Base-by-base conservation (phyloP, 2,888 invertebrate genomes). In the Megalurothrips usitatus region DNA sequence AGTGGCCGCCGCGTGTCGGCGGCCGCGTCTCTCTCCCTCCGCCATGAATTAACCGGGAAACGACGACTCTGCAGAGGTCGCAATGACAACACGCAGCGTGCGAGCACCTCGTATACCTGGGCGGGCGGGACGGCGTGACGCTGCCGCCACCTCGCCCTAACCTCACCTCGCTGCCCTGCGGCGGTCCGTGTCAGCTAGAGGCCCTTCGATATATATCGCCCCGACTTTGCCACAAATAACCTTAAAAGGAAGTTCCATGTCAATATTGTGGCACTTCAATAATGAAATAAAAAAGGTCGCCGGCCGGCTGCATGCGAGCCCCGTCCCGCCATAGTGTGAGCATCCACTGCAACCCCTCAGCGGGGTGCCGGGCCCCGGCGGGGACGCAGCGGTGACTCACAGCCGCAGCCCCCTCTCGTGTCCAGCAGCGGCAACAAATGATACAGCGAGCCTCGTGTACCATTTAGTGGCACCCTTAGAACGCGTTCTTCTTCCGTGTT, bases 251-350 rank as follows among this genome's bases (percentile, higher is more conserved):
- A 75, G 68, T 75, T 75, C 68, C 68, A 75, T 26, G 68, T 75
- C 68, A 75, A 75, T 75, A 75, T 75, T 75, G 68, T 75, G 68
- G 68, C 68, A 75, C 68, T 75, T 75, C 68, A 75, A 75, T 75
- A 75, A 75, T 75, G 23, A 75, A 75, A 75, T 58, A 75, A 75
- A 68, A 75, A 75, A 75, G 68, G 68, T 75, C 68, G 68, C 10
- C 68, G 19, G 68, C n/a, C n/a, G 34, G 34, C 34, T 43, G 34
- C 34, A 43, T 43, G 68, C 26, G 68, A 12, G 26, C 34, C 26
- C 68, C 14, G 68, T 8, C 1, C 26, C 68, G 68, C 68, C 68
- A 26, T 14, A 17, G 52, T 75, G 68, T 23, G 68, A 58, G 58
- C 58, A 75, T 26, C 68, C 34, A 43, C 3, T 6, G 34, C 34